phyloP scores from a whole-genome alignment of 2,113 vertebrate species.

The Octodon degus region DNA sequence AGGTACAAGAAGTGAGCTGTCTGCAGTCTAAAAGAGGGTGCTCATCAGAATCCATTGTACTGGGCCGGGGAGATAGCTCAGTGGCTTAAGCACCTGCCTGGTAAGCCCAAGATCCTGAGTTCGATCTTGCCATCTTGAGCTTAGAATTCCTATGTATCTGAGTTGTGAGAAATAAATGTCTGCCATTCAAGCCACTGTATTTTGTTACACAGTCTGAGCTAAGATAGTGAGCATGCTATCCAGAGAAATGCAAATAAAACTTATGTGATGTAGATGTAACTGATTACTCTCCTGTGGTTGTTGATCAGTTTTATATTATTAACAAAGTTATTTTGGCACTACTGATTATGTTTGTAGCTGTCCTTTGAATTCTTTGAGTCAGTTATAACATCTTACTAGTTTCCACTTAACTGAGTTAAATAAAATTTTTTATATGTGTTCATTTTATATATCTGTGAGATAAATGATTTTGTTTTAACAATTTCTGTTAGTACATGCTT shows the following conservation, averaged over 20 bases:
- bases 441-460: slow-evolving; percentile 5
- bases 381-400: neutral
- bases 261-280: neutral
- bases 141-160: neutral
- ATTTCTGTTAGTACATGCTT: neutral
- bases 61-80: no score
- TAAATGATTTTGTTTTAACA: slow-evolving; percentile 25
- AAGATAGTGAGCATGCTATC: neutral
- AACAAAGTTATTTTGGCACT: slow-evolving; percentile 26
- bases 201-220: neutral
- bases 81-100: no score
- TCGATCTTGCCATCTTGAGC: neutral
- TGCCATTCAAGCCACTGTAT: neutral
- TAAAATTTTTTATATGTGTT: neutral
- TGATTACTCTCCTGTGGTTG: neutral
- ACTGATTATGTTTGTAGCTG: neutral
- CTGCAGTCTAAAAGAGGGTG: neutral
- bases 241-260: slow-evolving; percentile 57
- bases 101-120: no score
- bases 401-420: neutral
- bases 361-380: slow-evolving; percentile 35
- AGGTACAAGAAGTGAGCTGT: neutral
- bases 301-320: neutral
- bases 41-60: neutral
- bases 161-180: neutral